Percentiles rank a stretch among this genome's conserved stretches.
Conservation (phyloP, 2,113 vertebrate species). For the Baryphthengus martii region DNA sequence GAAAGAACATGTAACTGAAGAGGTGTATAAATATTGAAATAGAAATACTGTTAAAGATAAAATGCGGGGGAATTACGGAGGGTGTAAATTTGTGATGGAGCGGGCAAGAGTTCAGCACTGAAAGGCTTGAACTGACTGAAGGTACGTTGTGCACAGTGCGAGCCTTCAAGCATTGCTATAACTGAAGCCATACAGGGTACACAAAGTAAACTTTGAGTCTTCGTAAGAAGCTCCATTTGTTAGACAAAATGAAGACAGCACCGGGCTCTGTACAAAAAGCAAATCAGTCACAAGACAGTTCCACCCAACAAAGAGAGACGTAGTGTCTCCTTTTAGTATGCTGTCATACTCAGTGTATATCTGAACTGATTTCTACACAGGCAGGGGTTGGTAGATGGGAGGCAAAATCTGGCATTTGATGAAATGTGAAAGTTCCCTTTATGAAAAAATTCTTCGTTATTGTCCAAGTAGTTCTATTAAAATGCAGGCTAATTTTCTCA, state of each 20-base stretch:
- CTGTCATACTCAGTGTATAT: background rate
- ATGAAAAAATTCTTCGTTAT: background rate
- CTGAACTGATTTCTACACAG: background rate
- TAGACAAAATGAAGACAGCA: background rate
- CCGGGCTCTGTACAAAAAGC: background rate
- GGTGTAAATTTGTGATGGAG: background rate
- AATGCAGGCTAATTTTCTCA: background rate
- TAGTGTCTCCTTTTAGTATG: background rate
- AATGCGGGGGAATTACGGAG: background rate
- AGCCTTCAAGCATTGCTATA: background rate
- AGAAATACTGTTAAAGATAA: background rate
- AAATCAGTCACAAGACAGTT: background rate
- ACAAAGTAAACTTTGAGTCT: background rate
- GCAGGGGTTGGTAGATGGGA: background rate
- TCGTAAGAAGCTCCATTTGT: background rate
- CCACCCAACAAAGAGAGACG: background rate
- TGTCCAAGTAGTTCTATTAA: background rate
- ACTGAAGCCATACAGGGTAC: background rate
- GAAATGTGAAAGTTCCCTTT: background rate
- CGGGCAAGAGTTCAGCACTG: background rate
- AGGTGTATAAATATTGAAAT: background rate
- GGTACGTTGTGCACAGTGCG: background rate
- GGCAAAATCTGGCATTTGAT: background rate
- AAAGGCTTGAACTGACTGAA: fast-evolving
- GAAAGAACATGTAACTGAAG: background rate